Conservation (phyloP, 2,113 vertebrate species). For the Callionymus lyra region DNA sequence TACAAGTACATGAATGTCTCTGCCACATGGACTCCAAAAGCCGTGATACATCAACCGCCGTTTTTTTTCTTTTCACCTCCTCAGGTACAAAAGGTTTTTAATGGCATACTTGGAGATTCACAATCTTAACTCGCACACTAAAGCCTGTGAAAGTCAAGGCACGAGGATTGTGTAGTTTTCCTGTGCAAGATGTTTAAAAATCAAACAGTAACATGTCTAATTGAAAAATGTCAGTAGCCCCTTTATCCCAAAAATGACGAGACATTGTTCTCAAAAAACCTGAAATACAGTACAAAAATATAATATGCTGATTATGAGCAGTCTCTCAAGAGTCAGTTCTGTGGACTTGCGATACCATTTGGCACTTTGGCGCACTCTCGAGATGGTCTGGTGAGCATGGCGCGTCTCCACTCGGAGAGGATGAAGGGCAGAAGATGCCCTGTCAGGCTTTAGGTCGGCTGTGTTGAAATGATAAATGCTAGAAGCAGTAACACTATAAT, state of each 20-base stretch:
- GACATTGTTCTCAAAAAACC: constrained; percentile 63
- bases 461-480: too few species aligned
- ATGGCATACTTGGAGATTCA: constrained; percentile 16
- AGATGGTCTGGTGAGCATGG: too few species aligned
- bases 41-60: too few species aligned
- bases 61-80: constrained; percentile 9
- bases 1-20: constrained; percentile 28
- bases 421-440: too few species aligned
- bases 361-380: constrained; percentile 64
- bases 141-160: constrained; percentile 39
- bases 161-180: constrained; percentile 2
- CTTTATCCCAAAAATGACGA: constrained; percentile 70
- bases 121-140: constrained; percentile 29
- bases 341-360: constrained; percentile 45
- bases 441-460: too few species aligned
- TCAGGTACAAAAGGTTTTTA: constrained; percentile 30
- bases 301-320: constrained; percentile 60
- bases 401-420: too few species aligned
- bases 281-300: constrained; percentile 74
- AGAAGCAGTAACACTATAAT: too few species aligned
- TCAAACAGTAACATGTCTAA: constrained; percentile 56
- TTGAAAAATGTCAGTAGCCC: constrained; percentile 71
- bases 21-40: constrained; percentile 15
- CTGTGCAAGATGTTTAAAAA: constrained; percentile 31
- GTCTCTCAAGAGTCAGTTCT: constrained; percentile 41